phyloP scores from a whole-genome alignment of 2,797 vertebrate genomes.

The Kryptolebias ocellatus region DNA sequence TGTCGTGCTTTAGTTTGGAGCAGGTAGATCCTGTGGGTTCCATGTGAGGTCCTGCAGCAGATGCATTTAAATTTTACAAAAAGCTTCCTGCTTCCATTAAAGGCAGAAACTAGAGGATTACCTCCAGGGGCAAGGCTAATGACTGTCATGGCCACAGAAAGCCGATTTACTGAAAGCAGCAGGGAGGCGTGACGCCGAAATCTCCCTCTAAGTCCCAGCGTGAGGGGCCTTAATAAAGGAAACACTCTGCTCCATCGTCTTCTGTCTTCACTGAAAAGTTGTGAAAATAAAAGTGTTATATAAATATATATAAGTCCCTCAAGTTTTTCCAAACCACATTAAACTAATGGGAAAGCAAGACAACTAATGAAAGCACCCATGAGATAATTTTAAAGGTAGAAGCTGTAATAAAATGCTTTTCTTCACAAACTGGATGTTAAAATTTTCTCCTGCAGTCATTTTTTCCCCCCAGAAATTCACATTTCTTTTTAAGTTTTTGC shows the following conservation, averaged over 20 bases:
- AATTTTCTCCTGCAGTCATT: no score
- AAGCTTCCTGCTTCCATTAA: slow-evolving; percentile 78
- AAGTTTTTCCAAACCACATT: neutral
- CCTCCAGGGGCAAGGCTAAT: slow-evolving; percentile 82
- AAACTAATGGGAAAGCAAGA: slow-evolving; percentile 8
- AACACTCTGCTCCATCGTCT: slow-evolving; percentile 54
- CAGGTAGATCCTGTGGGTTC: slow-evolving; percentile 45
- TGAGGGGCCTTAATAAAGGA: slow-evolving; percentile 79
- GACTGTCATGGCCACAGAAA: slow-evolving; percentile 83
- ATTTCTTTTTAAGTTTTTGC: neutral
- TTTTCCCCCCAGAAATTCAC: neutral
- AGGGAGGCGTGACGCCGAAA: slow-evolving; percentile 82
- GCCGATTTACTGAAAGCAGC: slow-evolving; percentile 82
- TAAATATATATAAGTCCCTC: slow-evolving; percentile 23
- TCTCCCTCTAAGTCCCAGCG: slow-evolving; percentile 80
- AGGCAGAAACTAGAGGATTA: slow-evolving; percentile 82
- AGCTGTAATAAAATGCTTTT: neutral
- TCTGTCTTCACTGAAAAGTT: slow-evolving; percentile 49
- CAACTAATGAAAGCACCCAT: slow-evolving; percentile 1
- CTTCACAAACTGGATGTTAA: neutral
- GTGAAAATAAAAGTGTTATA: slow-evolving; percentile 29
- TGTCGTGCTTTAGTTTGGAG: slow-evolving; percentile 6
- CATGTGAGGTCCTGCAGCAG: slow-evolving; percentile 56
- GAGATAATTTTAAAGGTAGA: neutral
- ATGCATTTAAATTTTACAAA: slow-evolving; percentile 59